Percentiles rank a stretch among this genome's conserved stretches.
These are phyloP conservation scores for human (Homo sapiens) DNA, from an alignment of 2,113 vertebrate species.

Conservation along the genomic window GRCh38 chr9:19661501-19662000, in stretches of 20 bases:
- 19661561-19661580: background rate
- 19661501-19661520: slow-evolving; percentile 29
- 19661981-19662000: background rate
- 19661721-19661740: background rate
- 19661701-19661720: background rate
- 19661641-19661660: background rate
- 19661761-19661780: background rate
- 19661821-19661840: background rate
- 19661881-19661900: background rate
- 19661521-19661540: background rate
- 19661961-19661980: background rate
- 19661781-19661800: background rate
- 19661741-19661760: slow-evolving; percentile 36
- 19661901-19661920: background rate
- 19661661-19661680: background rate
- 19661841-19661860: background rate
- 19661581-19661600: background rate
- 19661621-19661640: slow-evolving; percentile 14
- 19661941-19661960: background rate
- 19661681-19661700: slow-evolving; percentile 29
- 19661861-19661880: background rate
- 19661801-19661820: background rate
- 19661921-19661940: background rate
- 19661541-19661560: background rate
- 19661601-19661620: background rate